These are phyloP conservation scores for Dimorphilus gyrociliatus DNA, from an alignment of 2,888 invertebrate genomes.

Conservation along the genomic window DNA sequence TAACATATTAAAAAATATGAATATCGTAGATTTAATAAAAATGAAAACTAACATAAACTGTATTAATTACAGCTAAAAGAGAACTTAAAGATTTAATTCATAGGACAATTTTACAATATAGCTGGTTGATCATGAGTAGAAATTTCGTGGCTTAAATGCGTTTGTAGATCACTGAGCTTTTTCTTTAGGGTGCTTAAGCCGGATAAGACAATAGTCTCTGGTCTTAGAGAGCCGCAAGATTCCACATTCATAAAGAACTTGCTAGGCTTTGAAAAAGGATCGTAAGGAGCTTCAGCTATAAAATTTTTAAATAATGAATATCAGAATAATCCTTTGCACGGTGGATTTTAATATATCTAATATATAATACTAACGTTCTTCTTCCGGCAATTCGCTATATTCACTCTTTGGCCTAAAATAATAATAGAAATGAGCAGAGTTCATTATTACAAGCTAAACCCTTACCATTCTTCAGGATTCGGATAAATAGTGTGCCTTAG, in stretches of 20 bases:
- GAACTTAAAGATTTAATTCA: too few species aligned
- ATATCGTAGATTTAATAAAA: too few species aligned
- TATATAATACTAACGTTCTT: slow-evolving; percentile 25
- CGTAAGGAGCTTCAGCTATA: slow-evolving; percentile 72
- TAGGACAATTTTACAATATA: too few species aligned
- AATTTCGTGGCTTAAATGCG: slow-evolving; percentile 38
- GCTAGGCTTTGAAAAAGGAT: slow-evolving; percentile 84
- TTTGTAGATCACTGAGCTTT: slow-evolving; percentile 85
- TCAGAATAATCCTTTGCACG: not conserved
- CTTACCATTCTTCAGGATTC: slow-evolving; percentile 83
- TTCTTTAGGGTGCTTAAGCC: slow-evolving; percentile 82
- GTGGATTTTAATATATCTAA: not conserved
- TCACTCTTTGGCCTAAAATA: slow-evolving; percentile 71
- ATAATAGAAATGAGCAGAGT: not conserved
- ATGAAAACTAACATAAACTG: too few species aligned
- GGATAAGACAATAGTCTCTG: slow-evolving; percentile 90
- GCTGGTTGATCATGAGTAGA: too few species aligned
- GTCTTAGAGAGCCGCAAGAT: slow-evolving; percentile 77
- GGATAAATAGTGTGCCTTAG: slow-evolving; percentile 88
- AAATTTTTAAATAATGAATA: slow-evolving; percentile 3
- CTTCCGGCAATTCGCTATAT: slow-evolving; percentile 74
- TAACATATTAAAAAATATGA: too few species aligned
- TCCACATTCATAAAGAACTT: slow-evolving; percentile 95
- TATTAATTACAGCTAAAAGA: too few species aligned
- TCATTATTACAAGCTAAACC: too few species aligned